phyloP scores from a whole-genome alignment of 2,888 invertebrate species.

The Corythucha ciliata region DNA sequence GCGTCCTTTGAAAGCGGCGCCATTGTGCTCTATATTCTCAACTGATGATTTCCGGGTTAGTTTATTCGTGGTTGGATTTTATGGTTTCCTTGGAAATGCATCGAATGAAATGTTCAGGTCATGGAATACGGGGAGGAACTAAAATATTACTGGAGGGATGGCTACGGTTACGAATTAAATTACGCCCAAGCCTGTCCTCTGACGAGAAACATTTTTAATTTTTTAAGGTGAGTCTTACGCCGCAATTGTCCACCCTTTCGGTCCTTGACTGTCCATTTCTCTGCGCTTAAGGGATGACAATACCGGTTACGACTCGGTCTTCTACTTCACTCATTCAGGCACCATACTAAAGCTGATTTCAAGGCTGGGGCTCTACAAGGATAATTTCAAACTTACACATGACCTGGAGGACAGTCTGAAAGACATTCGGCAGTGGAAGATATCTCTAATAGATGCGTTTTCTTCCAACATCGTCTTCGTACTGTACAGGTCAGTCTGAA shows the following conservation, averaged over 20 bases:
- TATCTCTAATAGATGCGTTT: slow-evolving; percentile 61
- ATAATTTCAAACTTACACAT: slow-evolving; percentile 51
- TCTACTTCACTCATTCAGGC: slow-evolving; percentile 76
- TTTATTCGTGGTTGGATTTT: background rate
- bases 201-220: slow-evolving; percentile 58
- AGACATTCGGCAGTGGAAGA: slow-evolving; percentile 43
- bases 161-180: slow-evolving; percentile 65
- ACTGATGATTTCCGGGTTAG: slow-evolving; percentile 49
- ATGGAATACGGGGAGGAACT: slow-evolving; percentile 69
- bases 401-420: slow-evolving; percentile 41
- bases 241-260: too few relatives aligned
- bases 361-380: slow-evolving; percentile 62
- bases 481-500: slow-evolving; percentile 53
- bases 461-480: slow-evolving; percentile 72
- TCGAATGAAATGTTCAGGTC: slow-evolving; percentile 44
- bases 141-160: slow-evolving; percentile 72
- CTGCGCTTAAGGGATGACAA: too few relatives aligned
- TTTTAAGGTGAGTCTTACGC: slow-evolving; percentile 58
- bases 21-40: slow-evolving; percentile 71
- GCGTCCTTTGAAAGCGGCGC: slow-evolving; percentile 53
- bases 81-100: background rate
- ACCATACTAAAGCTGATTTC: slow-evolving; percentile 66
- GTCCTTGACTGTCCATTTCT: too few relatives aligned
- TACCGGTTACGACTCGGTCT: too few relatives aligned
- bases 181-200: slow-evolving; percentile 66